Conservation (phyloP, 2,113 vertebrate genomes). For the Carassius auratus region DNA sequence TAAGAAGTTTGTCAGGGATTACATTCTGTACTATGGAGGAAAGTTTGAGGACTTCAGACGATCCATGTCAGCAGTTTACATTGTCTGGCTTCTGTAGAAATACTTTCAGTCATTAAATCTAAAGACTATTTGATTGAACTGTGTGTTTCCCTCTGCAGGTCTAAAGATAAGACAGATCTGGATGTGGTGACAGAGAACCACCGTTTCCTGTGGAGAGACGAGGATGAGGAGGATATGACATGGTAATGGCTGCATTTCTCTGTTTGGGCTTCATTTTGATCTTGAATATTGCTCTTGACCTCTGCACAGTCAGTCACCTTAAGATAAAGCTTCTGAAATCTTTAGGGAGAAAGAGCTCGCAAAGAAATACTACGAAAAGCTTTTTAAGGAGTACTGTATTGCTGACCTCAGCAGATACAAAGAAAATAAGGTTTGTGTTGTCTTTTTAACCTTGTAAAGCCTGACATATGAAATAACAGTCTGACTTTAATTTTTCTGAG, state of each 20-base stretch:
- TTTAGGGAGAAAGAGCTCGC: slow-evolving; percentile 95
- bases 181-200: slow-evolving; percentile 96
- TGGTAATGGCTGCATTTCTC: slow-evolving; percentile 76
- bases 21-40: slow-evolving; percentile 96
- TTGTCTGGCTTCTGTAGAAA: no score
- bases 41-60: slow-evolving; percentile 88
- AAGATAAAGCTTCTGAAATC: slow-evolving; percentile 19
- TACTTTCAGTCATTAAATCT: no score
- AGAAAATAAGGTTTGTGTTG: slow-evolving; percentile 89
- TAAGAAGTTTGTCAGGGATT: slow-evolving; percentile 94
- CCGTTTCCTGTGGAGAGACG: slow-evolving; percentile 93
- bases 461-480: no score
- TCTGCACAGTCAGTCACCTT: neutral
- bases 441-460: neutral
- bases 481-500: no score
- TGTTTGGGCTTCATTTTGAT: neutral
- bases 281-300: neutral
- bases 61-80: slow-evolving; percentile 78
- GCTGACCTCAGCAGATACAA: slow-evolving; percentile 96
- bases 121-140: no score
- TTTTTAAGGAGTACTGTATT: slow-evolving; percentile 98
- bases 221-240: slow-evolving; percentile 93
- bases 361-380: slow-evolving; percentile 98
- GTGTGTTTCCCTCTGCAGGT: slow-evolving; percentile 68
- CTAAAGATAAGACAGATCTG: slow-evolving; percentile 88